phyloP scores from a whole-genome alignment of 1,140 invertebrate genomes.

The Batillaria attramentaria region DNA sequence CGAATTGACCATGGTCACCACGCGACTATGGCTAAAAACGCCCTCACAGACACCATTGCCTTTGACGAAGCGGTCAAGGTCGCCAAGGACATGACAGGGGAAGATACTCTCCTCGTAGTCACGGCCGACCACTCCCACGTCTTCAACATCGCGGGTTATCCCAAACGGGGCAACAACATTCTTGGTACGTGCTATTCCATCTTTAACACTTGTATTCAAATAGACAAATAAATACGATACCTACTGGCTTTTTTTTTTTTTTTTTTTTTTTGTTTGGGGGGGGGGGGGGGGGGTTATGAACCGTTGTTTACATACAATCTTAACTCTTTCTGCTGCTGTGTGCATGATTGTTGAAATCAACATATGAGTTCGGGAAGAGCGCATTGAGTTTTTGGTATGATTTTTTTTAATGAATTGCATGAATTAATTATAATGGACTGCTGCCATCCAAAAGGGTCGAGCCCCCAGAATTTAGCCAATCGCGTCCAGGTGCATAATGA shows the following conservation, averaged over 20 bases:
- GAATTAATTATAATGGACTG: too few species aligned
- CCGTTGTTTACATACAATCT: too few species aligned
- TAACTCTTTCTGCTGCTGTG: too few species aligned
- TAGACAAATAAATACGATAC: neutral
- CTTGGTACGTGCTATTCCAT: conserved; percentile 60
- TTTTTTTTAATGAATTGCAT: too few species aligned
- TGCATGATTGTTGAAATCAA: too few species aligned
- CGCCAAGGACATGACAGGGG: conserved; percentile 75
- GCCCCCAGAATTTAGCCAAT: too few species aligned
- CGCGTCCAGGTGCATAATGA: too few species aligned
- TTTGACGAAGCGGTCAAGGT: conserved; percentile 74
- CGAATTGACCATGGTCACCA: conserved; percentile 91
- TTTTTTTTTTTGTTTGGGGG: too few species aligned
- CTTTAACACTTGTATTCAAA: neutral
- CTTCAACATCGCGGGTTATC: conserved; percentile 66
- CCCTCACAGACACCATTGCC: conserved; percentile 81
- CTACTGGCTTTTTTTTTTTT: neutral
- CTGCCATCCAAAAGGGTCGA: too few species aligned
- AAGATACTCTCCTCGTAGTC: conserved; percentile 89
- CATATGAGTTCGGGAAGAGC: too few species aligned
- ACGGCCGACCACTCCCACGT: conserved; percentile 87
- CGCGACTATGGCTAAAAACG: conserved; percentile 82
- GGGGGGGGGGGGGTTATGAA: too few species aligned
- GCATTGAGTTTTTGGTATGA: too few species aligned
- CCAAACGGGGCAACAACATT: conserved; percentile 63